A percentile compares a stretch with the other conserved stretches of the same genome.
Conservation (phyloP, 2,113 vertebrate species). For the Motacilla tschutschensis region DNA sequence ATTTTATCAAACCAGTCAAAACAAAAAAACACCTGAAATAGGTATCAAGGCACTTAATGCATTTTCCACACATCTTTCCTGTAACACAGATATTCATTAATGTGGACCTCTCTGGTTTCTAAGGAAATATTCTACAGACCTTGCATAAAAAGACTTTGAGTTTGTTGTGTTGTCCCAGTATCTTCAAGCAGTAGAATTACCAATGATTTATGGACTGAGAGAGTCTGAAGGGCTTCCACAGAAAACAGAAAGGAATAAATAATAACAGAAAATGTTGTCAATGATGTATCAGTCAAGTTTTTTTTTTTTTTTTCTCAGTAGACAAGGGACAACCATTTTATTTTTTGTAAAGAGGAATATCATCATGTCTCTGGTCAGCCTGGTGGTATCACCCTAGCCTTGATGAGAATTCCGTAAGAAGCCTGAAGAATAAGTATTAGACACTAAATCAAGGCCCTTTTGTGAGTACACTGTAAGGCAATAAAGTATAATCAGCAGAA, state of each 20-base stretch:
- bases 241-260: slow-evolving; percentile 59
- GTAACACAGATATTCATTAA: neutral
- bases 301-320: neutral
- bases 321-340: slow-evolving; percentile 20
- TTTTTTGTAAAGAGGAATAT: slow-evolving; percentile 50
- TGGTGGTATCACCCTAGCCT: slow-evolving; percentile 42
- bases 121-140: neutral
- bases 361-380: slow-evolving; percentile 47
- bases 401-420: slow-evolving; percentile 16
- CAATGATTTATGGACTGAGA: slow-evolving; percentile 54
- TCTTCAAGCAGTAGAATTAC: slow-evolving; percentile 35
- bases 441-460: slow-evolving; percentile 29
- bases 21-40: neutral
- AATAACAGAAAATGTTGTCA: slow-evolving; percentile 44
- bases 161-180: neutral
- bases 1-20: neutral
- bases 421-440: neutral
- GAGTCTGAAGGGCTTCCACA: slow-evolving; percentile 13
- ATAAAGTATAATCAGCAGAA: neutral
- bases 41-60: neutral
- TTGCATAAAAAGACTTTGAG: neutral
- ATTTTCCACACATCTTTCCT: neutral
- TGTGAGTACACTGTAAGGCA: neutral
- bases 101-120: neutral
- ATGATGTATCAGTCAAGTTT: slow-evolving; percentile 40